Evolutionary conservation across 1,140 invertebrate species (phyloP).

Genomic region (Metopolophium dirhodum): DNA sequence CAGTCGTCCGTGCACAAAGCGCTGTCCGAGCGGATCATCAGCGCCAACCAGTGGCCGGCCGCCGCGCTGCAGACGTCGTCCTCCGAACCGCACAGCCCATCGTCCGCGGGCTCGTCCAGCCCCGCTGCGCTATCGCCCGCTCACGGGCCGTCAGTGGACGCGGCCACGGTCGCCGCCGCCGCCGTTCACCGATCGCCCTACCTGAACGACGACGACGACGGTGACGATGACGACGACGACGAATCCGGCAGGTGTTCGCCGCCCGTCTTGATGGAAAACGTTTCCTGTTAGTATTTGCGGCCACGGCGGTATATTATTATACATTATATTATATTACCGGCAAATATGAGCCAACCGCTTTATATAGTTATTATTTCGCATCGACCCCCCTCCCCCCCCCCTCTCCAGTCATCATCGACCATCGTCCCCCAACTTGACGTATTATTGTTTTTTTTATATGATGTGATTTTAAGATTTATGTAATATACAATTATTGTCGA

Average conservation of each 20-base stretch:
- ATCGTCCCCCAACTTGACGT: background rate
- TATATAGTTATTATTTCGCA: background rate
- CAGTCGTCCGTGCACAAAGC: conserved; percentile 41
- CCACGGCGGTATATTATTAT: background rate
- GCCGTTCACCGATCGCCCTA: background rate
- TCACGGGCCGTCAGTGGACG: background rate
- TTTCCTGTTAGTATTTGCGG: background rate
- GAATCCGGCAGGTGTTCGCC: background rate
- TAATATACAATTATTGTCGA: background rate
- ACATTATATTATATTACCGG: background rate
- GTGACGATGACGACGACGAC: background rate
- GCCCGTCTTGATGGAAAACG: background rate
- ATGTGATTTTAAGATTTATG: background rate
- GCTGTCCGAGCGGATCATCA: background rate
- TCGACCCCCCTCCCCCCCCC: background rate
- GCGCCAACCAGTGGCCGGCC: conserved; percentile 13
- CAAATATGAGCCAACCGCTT: background rate
- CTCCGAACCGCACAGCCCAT: conserved; percentile 34
- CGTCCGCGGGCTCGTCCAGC: conserved; percentile 1
- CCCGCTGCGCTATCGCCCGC: background rate
- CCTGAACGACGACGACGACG: background rate
- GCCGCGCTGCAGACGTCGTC: background rate
- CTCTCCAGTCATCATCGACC: background rate
- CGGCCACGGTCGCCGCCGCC: background rate
- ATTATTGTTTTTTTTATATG: background rate